Base-by-base conservation (phyloP, 2,113 vertebrate genomes). In the Podarcis cretensis region DNA sequence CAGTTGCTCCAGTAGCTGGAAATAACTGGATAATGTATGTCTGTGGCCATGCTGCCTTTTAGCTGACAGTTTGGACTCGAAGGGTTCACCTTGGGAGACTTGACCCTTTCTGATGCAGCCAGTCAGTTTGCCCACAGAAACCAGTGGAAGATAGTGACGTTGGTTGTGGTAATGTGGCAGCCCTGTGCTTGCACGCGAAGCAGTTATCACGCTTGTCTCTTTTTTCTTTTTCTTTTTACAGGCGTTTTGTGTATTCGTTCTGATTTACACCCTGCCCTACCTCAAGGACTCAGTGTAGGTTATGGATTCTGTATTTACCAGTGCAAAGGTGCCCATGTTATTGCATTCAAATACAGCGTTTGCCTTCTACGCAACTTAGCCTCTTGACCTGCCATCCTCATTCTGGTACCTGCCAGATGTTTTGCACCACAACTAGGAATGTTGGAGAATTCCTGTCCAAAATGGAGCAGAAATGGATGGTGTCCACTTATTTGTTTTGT, bases 111-210 rank as follows among this genome's bases (percentile, higher is more conserved):
- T 27, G 12, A 69, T 23, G n/a, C 74, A 78, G 81, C 37, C 59
- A 57, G 65, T 84, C 82, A 13, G 74, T 84, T 89, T 77, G 43
- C 63, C 74, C 81, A 78, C 87, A 89, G 71, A 84, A 89, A 78
- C 75, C 81, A 69, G 77, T 57, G 32, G 32, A n/a, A 77, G 63
- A 37, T 40, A 21, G 21, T 57, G 73, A 88, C n/a, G 13, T 32
- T 27, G 14, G 23, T 35, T 37, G 68, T 81, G 69, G 69, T 75
- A 63, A 63, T 21, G 43, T 27, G 74, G 32, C 54, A 20, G 35
- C 73, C 12, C 12, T 37, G 18, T 8, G 23, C 37, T 57, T 23
- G 32, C n/a, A 12, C 3, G 5, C 78, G 40, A 69, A 40, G n/a
- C 87, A 84, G 35, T 78, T 54, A 43, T 77, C 5, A 10, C 2